phyloP scores from a whole-genome alignment of 2,113 vertebrate species.

The Urocolius indicus region DNA sequence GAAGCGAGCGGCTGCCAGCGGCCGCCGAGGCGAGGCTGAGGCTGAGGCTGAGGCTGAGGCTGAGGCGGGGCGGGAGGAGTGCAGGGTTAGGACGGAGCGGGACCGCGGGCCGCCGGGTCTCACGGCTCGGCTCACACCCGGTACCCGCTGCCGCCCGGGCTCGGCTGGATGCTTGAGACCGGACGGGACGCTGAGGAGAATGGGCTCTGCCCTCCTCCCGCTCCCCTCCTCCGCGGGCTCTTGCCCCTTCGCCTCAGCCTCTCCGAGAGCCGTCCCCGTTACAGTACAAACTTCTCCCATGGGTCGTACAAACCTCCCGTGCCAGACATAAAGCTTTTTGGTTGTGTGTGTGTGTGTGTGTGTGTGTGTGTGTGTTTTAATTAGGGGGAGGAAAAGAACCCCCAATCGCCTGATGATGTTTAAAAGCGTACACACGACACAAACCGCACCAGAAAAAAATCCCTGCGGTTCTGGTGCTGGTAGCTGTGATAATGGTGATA shows the following conservation, averaged over 20 bases:
- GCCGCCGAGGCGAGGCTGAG: neutral
- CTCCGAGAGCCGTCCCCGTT: neutral
- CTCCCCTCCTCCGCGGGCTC: no score
- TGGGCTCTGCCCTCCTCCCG: no score
- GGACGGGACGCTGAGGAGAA: neutral
- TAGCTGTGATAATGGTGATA: neutral
- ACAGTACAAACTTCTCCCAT: neutral
- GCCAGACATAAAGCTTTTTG: neutral
- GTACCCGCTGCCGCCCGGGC: neutral
- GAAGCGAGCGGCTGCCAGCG: slow-evolving; percentile 48
- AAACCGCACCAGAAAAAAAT: neutral
- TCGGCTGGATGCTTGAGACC: neutral
- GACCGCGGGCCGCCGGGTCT: neutral
- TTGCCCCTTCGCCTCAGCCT: neutral
- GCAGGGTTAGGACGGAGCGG: slow-evolving; percentile 57
- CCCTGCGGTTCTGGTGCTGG: neutral
- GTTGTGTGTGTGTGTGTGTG: no score
- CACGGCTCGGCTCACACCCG: no score
- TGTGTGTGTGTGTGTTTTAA: no score
- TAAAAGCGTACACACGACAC: neutral
- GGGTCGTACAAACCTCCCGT: neutral
- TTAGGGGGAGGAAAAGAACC: neutral
- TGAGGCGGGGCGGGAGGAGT: slow-evolving; percentile 26
- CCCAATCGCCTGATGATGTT: neutral
- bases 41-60: neutral